Base-by-base conservation (phyloP, 1,140 invertebrate genomes). In the Drosophila ironensis region DNA sequence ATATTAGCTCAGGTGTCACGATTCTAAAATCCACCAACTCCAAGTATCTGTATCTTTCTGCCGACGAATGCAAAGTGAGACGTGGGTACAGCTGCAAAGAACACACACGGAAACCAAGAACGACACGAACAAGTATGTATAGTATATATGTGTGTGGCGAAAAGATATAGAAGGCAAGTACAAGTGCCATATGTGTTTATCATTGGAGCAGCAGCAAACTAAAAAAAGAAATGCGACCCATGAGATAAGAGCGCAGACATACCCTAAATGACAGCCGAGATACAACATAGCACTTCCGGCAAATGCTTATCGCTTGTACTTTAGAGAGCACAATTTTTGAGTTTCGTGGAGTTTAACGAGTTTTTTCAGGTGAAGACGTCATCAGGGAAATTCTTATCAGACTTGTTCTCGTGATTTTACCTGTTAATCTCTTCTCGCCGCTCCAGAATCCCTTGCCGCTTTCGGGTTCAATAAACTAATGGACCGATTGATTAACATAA, bases 1-100 rank as follows among this genome's bases (percentile, higher is more conserved):
- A 17, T 71, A 47, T 71, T 70, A 24, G 46, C 47, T 25, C 68
- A 71, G 67, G 40, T 72, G 68, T 6, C n/a, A n/a, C n/a, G n/a
- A n/a, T n/a, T n/a, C n/a, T n/a, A n/a, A n/a, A n/a, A n/a, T n/a
- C n/a, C n/a, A n/a, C n/a, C n/a, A 35, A 16, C 7, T 12, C 14
- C 33, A 22, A 12, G 22, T 37, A 12, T 38, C 19, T 27, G 28
- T 59, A 53, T 45, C 53, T 24, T 6, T 7, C 12, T 8, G 47
- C 42, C 33, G 35, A 57, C 33, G 3, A 37, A 1, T 14, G 8
- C 12, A 37, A 37, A 46, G 14, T 46, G 27, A 30, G 37, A 51
- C 48, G 22, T 38, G 19, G 14, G 48, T 25, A 12, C 17, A 28
- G 22, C 41, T 44, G 12, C 20, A 44, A 44, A 44, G 7, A 37